These are phyloP conservation scores for Microcebus tavaratra DNA, from an alignment of 2,113 vertebrate genomes.

Conservation along the genomic window DNA sequence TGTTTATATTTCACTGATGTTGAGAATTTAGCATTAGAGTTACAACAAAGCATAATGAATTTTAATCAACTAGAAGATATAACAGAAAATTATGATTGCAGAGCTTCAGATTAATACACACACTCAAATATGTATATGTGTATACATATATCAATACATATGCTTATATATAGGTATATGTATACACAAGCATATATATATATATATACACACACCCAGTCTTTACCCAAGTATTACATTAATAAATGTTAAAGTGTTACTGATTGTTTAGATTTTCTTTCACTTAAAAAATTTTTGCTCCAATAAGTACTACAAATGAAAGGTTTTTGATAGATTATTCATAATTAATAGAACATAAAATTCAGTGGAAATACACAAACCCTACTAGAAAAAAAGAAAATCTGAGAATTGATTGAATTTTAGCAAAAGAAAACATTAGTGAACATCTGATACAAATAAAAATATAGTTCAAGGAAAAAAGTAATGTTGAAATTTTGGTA, in stretches of 20 bases:
- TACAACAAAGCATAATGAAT: no score
- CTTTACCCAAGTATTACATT: not conserved
- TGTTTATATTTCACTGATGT: no score
- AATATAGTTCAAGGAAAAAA: slow-evolving; percentile 57
- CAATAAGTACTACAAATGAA: not conserved
- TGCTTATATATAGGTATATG: no score
- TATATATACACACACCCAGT: rapidly evolving
- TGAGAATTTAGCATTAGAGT: no score
- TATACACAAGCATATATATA: no score
- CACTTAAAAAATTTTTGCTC: not conserved
- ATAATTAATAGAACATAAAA: slow-evolving; percentile 61
- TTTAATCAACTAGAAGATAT: no score
- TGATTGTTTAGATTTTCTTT: slow-evolving; percentile 4
- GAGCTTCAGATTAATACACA: no score
- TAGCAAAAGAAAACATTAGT: slow-evolving; percentile 78
- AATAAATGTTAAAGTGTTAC: not conserved
- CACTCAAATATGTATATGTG: no score
- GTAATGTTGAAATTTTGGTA: slow-evolving; percentile 9
- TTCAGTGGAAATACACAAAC: slow-evolving; percentile 56
- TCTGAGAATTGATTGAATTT: slow-evolving; percentile 63
- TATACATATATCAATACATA: no score
- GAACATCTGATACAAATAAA: slow-evolving; percentile 66
- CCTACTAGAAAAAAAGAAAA: slow-evolving; percentile 76
- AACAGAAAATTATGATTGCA: no score
- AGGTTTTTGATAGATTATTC: slow-evolving; percentile 66